Percentiles rank a stretch among this genome's conserved stretches.
These are phyloP conservation scores for Saguinus imperator DNA, from an alignment of 2,113 vertebrate genomes.

Conservation along the genomic window DNA sequence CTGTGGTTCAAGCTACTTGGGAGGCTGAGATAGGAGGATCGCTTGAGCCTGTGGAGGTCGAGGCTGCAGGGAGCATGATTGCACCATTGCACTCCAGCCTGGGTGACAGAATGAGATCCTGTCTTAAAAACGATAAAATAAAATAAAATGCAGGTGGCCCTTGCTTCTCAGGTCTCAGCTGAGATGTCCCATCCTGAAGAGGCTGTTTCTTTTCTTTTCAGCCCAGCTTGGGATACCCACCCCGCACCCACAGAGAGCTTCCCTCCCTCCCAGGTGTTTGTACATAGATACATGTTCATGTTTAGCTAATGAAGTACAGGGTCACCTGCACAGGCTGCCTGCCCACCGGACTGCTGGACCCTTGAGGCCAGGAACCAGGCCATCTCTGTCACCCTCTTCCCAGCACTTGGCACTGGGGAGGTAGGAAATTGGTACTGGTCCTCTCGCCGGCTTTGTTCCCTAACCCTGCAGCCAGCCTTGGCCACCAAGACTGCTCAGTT, in stretches of 20 bases:
- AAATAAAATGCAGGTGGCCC: background rate
- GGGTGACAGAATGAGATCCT: too few relatives aligned
- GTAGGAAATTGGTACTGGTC: background rate
- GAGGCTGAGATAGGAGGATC: too few relatives aligned
- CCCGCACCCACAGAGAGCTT: background rate
- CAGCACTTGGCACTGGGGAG: background rate
- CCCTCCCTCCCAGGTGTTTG: background rate
- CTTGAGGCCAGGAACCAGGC: background rate
- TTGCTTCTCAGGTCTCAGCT: background rate
- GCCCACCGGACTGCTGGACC: background rate
- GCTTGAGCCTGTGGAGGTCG: too few relatives aligned
- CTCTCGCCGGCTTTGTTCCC: background rate
- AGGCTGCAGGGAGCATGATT: too few relatives aligned
- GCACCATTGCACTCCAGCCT: too few relatives aligned
- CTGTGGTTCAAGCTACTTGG: too few relatives aligned
- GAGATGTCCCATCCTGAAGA: background rate
- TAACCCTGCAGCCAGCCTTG: background rate
- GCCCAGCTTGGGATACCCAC: background rate
- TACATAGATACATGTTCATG: rapidly evolving
- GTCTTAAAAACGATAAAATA: too few relatives aligned
- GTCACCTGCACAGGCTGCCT: background rate
- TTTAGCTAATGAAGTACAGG: background rate
- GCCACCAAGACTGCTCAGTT: background rate
- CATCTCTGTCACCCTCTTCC: too few relatives aligned
- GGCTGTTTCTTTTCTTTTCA: background rate